Evolutionary conservation across 1,140 invertebrate species (phyloP).

Genomic region (Macrotrachela quadricornifera): DNA sequence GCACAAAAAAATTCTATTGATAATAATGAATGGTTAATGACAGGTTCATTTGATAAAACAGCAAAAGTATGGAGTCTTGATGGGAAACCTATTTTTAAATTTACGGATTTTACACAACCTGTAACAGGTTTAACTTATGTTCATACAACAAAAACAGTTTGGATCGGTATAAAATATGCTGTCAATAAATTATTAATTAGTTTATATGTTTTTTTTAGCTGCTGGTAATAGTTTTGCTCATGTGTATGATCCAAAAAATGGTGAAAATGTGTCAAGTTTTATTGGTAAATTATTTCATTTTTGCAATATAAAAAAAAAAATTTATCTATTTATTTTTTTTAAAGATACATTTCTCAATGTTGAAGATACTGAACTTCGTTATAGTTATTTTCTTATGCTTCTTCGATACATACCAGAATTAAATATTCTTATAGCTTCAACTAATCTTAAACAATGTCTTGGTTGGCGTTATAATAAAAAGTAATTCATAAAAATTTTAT

Average conservation of each 20-base stretch:
- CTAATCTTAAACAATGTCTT: slow-evolving; percentile 21
- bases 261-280: slow-evolving; percentile 23
- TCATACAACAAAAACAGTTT: too few species aligned
- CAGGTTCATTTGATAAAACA: slow-evolving; percentile 30
- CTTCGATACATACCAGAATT: slow-evolving; percentile 24
- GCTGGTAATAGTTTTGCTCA: slow-evolving; percentile 19
- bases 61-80: slow-evolving; percentile 29
- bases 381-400: slow-evolving; percentile 24
- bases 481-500: too few species aligned
- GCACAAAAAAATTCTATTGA: slow-evolving; percentile 22
- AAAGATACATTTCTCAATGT: not conserved
- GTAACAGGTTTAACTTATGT: not conserved
- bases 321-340: not conserved
- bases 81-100: slow-evolving; percentile 14
- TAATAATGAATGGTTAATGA: slow-evolving; percentile 27
- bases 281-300: not conserved
- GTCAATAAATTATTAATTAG: too few species aligned
- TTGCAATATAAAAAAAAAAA: too few species aligned
- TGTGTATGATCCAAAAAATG: slow-evolving; percentile 27
- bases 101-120: not conserved
- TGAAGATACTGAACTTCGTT: too few species aligned
- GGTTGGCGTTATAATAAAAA: slow-evolving; percentile 26
- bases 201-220: too few species aligned
- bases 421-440: slow-evolving; percentile 19
- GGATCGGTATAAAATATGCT: too few species aligned